Evolutionary conservation across 2,797 vertebrate species (phyloP), one percentile per base, ranked within the genome.

Genomic region (Cichlasoma orientale): DNA sequence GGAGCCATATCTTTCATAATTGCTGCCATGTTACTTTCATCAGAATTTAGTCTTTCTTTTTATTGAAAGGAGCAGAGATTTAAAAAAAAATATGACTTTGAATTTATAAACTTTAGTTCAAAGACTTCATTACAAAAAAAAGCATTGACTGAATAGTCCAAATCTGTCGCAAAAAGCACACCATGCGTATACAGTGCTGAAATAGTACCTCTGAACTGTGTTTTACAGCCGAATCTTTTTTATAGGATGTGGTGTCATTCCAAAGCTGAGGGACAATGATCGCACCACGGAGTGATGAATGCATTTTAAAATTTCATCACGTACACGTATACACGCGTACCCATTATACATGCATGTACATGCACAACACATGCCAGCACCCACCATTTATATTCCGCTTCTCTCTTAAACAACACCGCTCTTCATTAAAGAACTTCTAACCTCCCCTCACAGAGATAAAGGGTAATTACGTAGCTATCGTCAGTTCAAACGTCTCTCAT

Each of bases 381-480:
- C 58, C 38, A 56, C 54, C 59, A 82, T 83, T 90, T 82, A 80
- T 82, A 84, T 85, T 86, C 84, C 18, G 69, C 29, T 72, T 88
- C 85, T 86, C 78, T 85, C 74, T 89, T 87, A 89, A 91, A 90
- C 82, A 90, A 91, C 90, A 90, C 84, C 80, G 78, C 81, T 89
- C 81, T 90, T 91, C 90, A 90, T 90, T 91, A 86, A 90, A 90
- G 79, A 91, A 92, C 87, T 91, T 80, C 86, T 89, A 86, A 91
- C 89, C 89, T 74, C 90, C 86, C 86, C 47, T 29, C 18, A 19
- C 84, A 56, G 47, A 86, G 92, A 93, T 93, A 92, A 94, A 91
- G 90, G 86, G 86, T 93, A 93, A 94, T 94, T 93, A 92, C 82
- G 81, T 87, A 86, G 92, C 88, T 88, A 93, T 92, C 89, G 88